Conservation (phyloP, 2,888 invertebrate genomes). For the Stenotaenia linearis region DNA sequence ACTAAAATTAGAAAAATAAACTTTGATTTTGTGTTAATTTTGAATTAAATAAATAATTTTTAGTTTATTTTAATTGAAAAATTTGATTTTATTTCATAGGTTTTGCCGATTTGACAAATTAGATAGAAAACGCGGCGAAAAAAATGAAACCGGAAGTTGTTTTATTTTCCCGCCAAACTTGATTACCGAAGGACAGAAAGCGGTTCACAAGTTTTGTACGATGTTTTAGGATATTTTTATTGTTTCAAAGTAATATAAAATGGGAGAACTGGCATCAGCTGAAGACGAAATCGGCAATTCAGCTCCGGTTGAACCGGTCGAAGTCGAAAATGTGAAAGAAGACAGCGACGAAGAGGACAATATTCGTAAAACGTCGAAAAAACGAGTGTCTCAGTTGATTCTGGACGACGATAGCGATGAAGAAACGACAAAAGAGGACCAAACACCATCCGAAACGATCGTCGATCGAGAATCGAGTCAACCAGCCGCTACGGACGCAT, state of each 20-base stretch:
- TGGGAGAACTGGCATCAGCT: not conserved
- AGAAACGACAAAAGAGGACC: not conserved
- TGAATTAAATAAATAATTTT: too few relatives aligned
- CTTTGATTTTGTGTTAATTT: too few relatives aligned
- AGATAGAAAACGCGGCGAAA: not conserved
- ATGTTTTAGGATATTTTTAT: not conserved
- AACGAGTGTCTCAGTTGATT: not conserved
- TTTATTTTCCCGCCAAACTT: constrained; percentile 6
- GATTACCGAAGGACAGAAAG: not conserved
- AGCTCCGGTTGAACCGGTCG: not conserved
- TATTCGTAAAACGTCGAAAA: not conserved
- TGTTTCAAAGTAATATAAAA: not conserved
- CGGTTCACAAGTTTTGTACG: not conserved
- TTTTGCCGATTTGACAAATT: too few relatives aligned
- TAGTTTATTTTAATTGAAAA: too few relatives aligned
- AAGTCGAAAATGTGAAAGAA: not conserved
- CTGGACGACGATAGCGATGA: not conserved
- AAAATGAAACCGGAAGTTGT: not conserved
- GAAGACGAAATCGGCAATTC: not conserved
- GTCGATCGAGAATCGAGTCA: not conserved
- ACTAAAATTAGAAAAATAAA: too few relatives aligned
- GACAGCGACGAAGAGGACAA: not conserved
- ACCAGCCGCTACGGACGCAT: not conserved
- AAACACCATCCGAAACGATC: not conserved
- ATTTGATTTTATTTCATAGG: too few relatives aligned